These are phyloP conservation scores for Phymatocera aterrima DNA, from an alignment of 2,888 invertebrate species.

Conservation along the genomic window DNA sequence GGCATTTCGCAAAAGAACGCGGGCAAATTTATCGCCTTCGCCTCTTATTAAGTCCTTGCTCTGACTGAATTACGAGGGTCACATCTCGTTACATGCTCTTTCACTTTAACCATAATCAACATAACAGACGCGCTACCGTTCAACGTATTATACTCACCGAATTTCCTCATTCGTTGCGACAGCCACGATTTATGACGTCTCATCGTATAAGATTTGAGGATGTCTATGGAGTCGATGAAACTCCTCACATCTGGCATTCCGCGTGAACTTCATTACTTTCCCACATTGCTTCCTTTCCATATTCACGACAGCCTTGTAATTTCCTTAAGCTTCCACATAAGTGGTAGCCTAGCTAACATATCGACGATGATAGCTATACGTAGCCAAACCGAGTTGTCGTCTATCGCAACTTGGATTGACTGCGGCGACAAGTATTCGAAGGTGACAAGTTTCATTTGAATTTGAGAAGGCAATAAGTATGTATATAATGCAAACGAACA, in stretches of 20 bases:
- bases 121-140: neutral
- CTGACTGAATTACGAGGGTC: constrained; percentile 5
- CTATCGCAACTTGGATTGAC: neutral
- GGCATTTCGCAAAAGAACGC: neutral
- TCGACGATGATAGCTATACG: too few species aligned
- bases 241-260: too few species aligned
- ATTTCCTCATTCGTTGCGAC: neutral
- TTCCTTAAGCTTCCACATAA: too few species aligned
- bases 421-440: neutral
- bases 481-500: neutral
- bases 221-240: too few species aligned
- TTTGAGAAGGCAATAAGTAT: neutral
- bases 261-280: too few species aligned
- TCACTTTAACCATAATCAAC: too few species aligned
- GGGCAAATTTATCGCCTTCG: constrained; percentile 12
- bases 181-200: neutral
- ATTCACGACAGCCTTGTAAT: too few species aligned
- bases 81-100: constrained; percentile 13
- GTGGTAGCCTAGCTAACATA: too few species aligned
- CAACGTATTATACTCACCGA: neutral
- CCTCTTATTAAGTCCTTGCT: constrained; percentile 27
- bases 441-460: constrained; percentile 12
- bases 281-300: too few species aligned
- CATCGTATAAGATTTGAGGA: neutral
- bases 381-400: neutral